phyloP scores from a whole-genome alignment of 2,113 vertebrate genomes.

The Sebastes fasciatus region DNA sequence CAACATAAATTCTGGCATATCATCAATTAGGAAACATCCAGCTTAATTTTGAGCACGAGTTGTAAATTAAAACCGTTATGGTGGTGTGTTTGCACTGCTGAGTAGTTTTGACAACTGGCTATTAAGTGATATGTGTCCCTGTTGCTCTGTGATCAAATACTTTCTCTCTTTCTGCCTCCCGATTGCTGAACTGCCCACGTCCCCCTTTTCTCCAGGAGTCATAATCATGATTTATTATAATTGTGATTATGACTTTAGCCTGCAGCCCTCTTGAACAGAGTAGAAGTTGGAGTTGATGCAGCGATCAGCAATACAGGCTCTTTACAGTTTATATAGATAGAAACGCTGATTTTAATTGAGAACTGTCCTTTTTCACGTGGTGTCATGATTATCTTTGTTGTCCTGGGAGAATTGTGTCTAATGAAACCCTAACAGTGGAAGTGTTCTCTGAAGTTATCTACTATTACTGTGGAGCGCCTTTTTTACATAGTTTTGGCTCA shows the following conservation, averaged over 20 bases:
- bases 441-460: constrained; percentile 5
- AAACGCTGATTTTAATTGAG: background rate
- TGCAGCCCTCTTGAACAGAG: constrained; percentile 16
- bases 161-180: constrained; percentile 5
- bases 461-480: background rate
- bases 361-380: constrained; percentile 1
- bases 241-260: constrained; percentile 31
- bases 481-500: background rate
- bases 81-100: constrained; percentile 14
- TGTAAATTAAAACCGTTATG: constrained; percentile 50
- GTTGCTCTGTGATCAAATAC: constrained; percentile 39
- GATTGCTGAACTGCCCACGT: constrained; percentile 15
- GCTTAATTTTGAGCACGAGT: constrained; percentile 37
- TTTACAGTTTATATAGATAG: background rate
- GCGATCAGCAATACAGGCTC: background rate
- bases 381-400: background rate
- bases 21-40: constrained; percentile 42
- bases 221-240: constrained; percentile 44
- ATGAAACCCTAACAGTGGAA: constrained; percentile 8
- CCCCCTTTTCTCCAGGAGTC: constrained; percentile 24
- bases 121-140: constrained; percentile 47
- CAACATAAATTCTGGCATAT: constrained; percentile 28
- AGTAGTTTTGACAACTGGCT: constrained; percentile 6
- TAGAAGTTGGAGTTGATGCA: constrained; percentile 25
- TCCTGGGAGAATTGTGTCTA: background rate